phyloP scores from a whole-genome alignment of 1,140 invertebrate species.

The Megathymus violae region DNA sequence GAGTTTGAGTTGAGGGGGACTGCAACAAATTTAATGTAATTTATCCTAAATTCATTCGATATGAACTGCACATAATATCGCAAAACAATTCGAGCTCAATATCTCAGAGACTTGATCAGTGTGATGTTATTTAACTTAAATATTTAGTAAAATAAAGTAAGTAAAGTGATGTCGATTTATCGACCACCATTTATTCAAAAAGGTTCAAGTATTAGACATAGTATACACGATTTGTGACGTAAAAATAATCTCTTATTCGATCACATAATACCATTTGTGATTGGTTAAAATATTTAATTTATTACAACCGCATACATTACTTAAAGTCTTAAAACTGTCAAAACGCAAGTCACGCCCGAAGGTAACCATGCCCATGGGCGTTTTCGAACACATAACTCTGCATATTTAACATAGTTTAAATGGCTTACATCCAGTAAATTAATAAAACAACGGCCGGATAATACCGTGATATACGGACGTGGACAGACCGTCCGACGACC shows the following conservation, averaged over 20 bases:
- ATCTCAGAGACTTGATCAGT: too few relatives aligned
- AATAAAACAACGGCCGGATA: conserved; percentile 13
- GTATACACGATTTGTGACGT: too few relatives aligned
- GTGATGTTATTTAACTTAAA: too few relatives aligned
- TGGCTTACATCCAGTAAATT: conserved; percentile 22
- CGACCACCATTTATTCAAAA: too few relatives aligned
- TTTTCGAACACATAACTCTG: conserved; percentile 15
- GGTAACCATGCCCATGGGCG: conserved; percentile 6
- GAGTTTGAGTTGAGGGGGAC: too few relatives aligned
- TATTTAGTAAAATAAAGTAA: too few relatives aligned
- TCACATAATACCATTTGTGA: not conserved
- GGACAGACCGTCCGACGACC: conserved; percentile 1
- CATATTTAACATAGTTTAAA: conserved; percentile 26
- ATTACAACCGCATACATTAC: conserved; percentile 6
- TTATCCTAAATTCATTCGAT: too few relatives aligned
- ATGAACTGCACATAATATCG: too few relatives aligned
- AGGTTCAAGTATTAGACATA: too few relatives aligned
- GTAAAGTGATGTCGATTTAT: too few relatives aligned
- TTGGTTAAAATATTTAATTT: conserved; percentile 6
- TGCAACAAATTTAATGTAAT: too few relatives aligned
- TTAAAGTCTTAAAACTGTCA: conserved; percentile 11
- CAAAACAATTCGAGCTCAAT: too few relatives aligned
- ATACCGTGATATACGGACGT: conserved; percentile 20
- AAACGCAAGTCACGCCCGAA: not conserved
- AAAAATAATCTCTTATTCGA: not conserved